A percentile compares a stretch with the other conserved stretches of the same genome.
Conservation (phyloP, 1,140 invertebrate species). For the Metaphire vulgaris region DNA sequence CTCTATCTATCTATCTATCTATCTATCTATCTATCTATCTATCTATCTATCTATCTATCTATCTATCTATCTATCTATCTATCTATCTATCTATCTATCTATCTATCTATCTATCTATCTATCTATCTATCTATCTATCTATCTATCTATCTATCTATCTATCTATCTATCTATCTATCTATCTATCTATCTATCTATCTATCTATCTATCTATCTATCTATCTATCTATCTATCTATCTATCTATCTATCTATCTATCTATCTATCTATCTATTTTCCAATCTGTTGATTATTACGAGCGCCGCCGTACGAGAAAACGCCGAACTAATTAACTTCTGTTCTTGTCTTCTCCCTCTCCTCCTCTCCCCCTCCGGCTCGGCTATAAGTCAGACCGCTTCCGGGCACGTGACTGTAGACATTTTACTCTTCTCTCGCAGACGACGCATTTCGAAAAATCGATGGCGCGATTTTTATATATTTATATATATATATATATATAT, state of each 20-base stretch:
- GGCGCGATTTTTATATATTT: not conserved
- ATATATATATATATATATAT: slow-evolving; percentile 1
- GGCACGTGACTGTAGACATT: too few relatives aligned
- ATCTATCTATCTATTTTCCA: too few relatives aligned
- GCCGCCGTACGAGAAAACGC: too few relatives aligned
- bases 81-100: slow-evolving; percentile 9
- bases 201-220: slow-evolving; percentile 9
- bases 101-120: slow-evolving; percentile 9
- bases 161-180: slow-evolving; percentile 7
- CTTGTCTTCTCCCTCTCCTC: too few relatives aligned
- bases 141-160: slow-evolving; percentile 9
- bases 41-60: slow-evolving; percentile 9
- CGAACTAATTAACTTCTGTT: too few relatives aligned
- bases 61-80: slow-evolving; percentile 9
- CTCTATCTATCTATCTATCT: slow-evolving; percentile 7
- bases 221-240: slow-evolving; percentile 9
- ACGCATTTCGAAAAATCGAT: not conserved
- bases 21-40: slow-evolving; percentile 9
- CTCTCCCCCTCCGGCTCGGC: too few relatives aligned
- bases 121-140: slow-evolving; percentile 9
- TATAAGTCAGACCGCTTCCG: too few relatives aligned
- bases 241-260: slow-evolving; percentile 9
- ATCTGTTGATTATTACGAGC: not conserved
- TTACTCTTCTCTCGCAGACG: too few relatives aligned
- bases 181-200: slow-evolving; percentile 9